Conservation (phyloP, 2,113 vertebrate genomes). For the Bombycilla garrulus region DNA sequence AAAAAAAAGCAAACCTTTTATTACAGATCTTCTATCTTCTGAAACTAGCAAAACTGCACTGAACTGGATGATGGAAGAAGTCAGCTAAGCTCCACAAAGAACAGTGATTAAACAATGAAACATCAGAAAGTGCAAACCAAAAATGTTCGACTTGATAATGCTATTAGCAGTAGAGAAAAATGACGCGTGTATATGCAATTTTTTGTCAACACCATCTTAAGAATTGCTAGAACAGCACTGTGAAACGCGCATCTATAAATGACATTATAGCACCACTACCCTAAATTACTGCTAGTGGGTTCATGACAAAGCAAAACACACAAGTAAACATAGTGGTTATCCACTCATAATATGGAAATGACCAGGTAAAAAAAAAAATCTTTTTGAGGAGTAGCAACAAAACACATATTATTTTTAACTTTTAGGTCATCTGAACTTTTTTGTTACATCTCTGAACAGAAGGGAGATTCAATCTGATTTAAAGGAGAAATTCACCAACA, state of each 20-base stretch:
- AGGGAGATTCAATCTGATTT: conserved; percentile 35
- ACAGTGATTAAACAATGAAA: not conserved
- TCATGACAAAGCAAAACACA: conserved; percentile 6
- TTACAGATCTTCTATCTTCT: not conserved
- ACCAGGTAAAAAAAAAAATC: not conserved
- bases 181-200: not conserved
- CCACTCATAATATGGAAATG: not conserved
- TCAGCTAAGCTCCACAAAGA: not conserved
- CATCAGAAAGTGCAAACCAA: not conserved
- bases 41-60: not conserved
- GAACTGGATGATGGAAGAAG: not conserved
- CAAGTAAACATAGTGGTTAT: not conserved
- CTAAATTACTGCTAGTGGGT: not conserved
- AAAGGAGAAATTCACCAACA: conserved; percentile 16
- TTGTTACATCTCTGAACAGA: not conserved
- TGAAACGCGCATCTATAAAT: not conserved
- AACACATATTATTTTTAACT: conserved; percentile 26
- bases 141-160: not conserved
- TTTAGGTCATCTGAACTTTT: conserved; percentile 35
- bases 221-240: not conserved
- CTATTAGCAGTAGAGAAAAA: not conserved
- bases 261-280: not conserved
- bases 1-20: not conserved
- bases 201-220: not conserved
- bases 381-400: not conserved